Evolutionary conservation across 2,888 invertebrate genomes (phyloP), one percentile per base, ranked within the genome.

Genomic region (Tenthredo distinguenda): DNA sequence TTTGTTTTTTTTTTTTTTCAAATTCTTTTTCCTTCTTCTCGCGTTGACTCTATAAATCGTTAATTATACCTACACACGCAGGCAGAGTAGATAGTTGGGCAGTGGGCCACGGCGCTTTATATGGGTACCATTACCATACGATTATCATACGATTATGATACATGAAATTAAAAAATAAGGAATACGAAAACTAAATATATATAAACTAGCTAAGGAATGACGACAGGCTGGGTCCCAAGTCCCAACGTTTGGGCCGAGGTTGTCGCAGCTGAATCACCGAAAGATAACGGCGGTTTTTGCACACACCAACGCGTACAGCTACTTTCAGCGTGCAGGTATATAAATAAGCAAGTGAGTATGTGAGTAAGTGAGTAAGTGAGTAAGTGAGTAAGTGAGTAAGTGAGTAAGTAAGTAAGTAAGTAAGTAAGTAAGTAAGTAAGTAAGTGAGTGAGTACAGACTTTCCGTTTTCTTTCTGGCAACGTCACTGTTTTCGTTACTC

Each of bases 311-410:
- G 68, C 18, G 34, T 34, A 68, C 7, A 34, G 68, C 68, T 68
- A 34, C 18, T 34, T 68, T 34, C 18, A 62, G 43, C 26, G 43
- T 21, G 87, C 87, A 89, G 89, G 89, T 89, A 89, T 88, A 88
- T 87, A 88, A 90, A 89, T 55, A 76, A 74, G 86, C 85, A 86
- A 84, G 86, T 86, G 84, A 86, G 86, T 90, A 90, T 91, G 91
- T 90, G 3, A 34, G 71, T 18, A 72, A 72, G 72, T 31, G 50
- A 43, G 50, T 31, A 34, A n/a, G 84, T 43, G n/a, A 68, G 83
- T 47, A 37, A 37, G 31, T 31, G 31, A 26, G 68, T 68, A 31
- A 26, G 68, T 31, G 9, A 9, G 68, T 21, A 21, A 21, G 34
- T 34, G 4, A 34, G 34, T 40, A 6, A 40, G 76, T 47, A 47